Evolutionary conservation across 2,888 invertebrate genomes (phyloP), one percentile per base, ranked within the genome.

Genomic region (Scaptomyza tumidula): DNA sequence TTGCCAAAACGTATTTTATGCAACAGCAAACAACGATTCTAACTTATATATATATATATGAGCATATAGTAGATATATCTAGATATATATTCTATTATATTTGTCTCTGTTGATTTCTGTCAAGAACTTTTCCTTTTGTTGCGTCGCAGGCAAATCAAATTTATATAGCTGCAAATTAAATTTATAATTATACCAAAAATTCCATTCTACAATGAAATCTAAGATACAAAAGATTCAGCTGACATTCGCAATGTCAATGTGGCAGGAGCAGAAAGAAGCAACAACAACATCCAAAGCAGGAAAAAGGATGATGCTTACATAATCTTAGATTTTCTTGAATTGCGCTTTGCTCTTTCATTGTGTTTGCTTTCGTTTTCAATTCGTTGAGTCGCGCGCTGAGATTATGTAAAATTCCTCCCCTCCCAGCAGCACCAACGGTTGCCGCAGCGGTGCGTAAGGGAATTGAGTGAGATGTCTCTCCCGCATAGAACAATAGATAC

Each of bases 1-100:
- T 65, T 89, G 89, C 90, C 90, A 89, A 73, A 53, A 43, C 35
- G 71, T 74, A 77, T 82, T 79, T 79, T 71, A 80, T 87, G 80
- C 80, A 85, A 83, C 66, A 14, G 14, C 14, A 69, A 66, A 61
- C 71, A 67, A 68, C 67, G 45, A 49, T 31, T 6, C 24, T 50
- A 44, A 13, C 54, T 60, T 45, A 54, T 46, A 13, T 65, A 54
- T 46, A 13, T 65, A 27, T 64, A 41, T 52, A 33, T 57, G 31
- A 61, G 31, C n/a, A 19, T 19, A 19, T 19, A 19, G 19, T 24
- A 24, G 1, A 53, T 45, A 52, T 29, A 63, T 35, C 56, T 33
- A 39, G 24, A 55, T n/a, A n/a, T 59, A 62, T 58, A 69, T n/a
- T 59, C 44, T 35, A 35, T 54, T 61, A 69, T 59, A 78, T 69